Conservation (phyloP, 1,140 invertebrate species). For the Polypedilum pembai region DNA sequence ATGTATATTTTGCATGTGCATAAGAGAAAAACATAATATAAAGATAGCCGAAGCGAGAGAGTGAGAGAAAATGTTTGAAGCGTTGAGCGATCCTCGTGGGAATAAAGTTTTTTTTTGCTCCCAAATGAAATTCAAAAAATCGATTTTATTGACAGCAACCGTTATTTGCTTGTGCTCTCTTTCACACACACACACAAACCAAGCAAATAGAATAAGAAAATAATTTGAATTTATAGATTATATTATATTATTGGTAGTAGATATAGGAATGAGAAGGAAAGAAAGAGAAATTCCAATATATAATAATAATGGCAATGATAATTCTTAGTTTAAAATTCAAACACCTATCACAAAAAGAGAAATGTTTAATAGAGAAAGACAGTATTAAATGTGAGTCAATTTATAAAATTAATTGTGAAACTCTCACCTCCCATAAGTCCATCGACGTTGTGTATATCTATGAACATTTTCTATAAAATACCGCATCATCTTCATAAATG, state of each 20-base stretch:
- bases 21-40: no score
- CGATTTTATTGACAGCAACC: constrained; percentile 25
- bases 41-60: background rate
- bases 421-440: background rate
- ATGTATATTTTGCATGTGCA: background rate
- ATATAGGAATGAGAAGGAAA: background rate
- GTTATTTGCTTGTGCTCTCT: constrained; percentile 20
- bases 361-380: background rate
- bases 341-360: background rate
- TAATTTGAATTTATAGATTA: background rate
- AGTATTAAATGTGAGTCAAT: constrained; percentile 19
- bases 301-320: background rate
- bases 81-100: background rate
- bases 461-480: constrained; percentile 8
- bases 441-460: background rate
- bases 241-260: background rate
- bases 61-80: constrained; percentile 11
- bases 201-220: background rate
- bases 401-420: constrained; percentile 6
- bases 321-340: constrained; percentile 8
- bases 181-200: background rate
- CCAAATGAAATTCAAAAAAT: constrained; percentile 28
- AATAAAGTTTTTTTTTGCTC: background rate
- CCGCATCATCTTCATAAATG: constrained; percentile 1
- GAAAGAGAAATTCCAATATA: background rate